These are phyloP conservation scores for Smithornis capensis DNA, from an alignment of 2,113 vertebrate genomes.

Conservation along the genomic window DNA sequence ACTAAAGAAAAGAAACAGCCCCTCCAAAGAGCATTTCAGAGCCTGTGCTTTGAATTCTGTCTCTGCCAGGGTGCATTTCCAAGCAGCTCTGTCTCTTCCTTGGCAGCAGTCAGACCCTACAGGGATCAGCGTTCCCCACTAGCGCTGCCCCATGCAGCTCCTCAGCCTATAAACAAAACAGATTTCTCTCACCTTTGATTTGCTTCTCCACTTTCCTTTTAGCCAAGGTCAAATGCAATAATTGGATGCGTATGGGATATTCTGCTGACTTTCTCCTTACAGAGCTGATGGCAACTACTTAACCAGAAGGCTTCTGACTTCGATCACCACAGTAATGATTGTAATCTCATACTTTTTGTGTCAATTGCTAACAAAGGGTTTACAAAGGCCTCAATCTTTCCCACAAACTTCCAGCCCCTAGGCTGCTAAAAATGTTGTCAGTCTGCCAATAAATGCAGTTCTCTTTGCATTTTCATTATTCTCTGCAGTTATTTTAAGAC, in stretches of 20 bases:
- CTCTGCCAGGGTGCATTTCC: neutral
- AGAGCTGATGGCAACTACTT: neutral
- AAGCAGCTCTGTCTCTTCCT: neutral
- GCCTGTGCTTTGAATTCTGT: neutral
- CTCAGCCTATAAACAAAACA: neutral
- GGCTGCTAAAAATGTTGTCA: neutral
- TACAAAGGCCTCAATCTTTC: neutral
- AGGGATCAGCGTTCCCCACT: accelerated
- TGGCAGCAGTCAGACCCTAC: neutral
- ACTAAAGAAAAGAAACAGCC: neutral
- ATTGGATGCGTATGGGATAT: neutral
- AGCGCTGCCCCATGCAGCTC: accelerated
- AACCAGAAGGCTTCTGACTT: neutral
- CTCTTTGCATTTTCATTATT: neutral
- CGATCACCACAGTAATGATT: neutral
- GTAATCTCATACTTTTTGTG: neutral
- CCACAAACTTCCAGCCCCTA: neutral
- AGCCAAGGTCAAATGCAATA: neutral
- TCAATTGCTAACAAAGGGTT: neutral
- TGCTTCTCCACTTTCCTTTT: neutral
- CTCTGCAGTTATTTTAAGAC: neutral
- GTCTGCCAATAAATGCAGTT: neutral
- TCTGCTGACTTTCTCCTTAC: neutral
- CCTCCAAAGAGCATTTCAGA: neutral
- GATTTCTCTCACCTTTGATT: accelerated